Evolutionary conservation across 2,113 vertebrate species (phyloP).

Genomic region (Hippolais icterina): DNA sequence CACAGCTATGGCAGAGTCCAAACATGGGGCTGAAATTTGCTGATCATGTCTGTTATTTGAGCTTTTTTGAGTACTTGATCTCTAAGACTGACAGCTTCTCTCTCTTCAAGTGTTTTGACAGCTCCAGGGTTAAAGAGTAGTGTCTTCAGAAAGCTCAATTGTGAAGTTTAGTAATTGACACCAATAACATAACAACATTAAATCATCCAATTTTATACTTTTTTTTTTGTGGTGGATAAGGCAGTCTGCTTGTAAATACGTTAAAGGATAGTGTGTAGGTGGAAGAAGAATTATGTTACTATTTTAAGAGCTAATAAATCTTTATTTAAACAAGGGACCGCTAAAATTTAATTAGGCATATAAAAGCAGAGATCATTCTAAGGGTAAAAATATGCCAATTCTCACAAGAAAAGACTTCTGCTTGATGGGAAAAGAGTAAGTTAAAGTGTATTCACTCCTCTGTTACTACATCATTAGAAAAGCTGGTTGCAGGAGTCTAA

Average conservation of each 20-base stretch:
- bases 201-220: slow-evolving; percentile 41
- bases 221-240: slow-evolving; percentile 37
- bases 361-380: slow-evolving; percentile 79
- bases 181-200: slow-evolving; percentile 65
- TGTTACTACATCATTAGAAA: slow-evolving; percentile 56
- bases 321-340: slow-evolving; percentile 79
- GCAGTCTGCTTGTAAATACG: slow-evolving; percentile 78
- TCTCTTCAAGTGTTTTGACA: slow-evolving; percentile 42
- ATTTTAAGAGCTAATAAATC: slow-evolving; percentile 83
- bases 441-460: slow-evolving; percentile 61
- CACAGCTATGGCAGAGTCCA: neutral
- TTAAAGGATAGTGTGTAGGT: slow-evolving; percentile 74
- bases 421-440: slow-evolving; percentile 54
- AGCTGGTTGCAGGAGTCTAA: slow-evolving; percentile 11
- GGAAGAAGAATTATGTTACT: slow-evolving; percentile 78
- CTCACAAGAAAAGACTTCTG: slow-evolving; percentile 73
- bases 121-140: slow-evolving; percentile 35
- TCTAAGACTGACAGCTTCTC: slow-evolving; percentile 18
- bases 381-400: slow-evolving; percentile 74
- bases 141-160: slow-evolving; percentile 63
- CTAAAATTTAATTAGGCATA: slow-evolving; percentile 84
- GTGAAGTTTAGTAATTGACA: slow-evolving; percentile 72
- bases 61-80: neutral
- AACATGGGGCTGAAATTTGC: neutral
- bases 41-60: neutral